These are phyloP conservation scores for Sebastiscus tertius DNA, from an alignment of 2,797 vertebrate genomes.

Conservation along the genomic window DNA sequence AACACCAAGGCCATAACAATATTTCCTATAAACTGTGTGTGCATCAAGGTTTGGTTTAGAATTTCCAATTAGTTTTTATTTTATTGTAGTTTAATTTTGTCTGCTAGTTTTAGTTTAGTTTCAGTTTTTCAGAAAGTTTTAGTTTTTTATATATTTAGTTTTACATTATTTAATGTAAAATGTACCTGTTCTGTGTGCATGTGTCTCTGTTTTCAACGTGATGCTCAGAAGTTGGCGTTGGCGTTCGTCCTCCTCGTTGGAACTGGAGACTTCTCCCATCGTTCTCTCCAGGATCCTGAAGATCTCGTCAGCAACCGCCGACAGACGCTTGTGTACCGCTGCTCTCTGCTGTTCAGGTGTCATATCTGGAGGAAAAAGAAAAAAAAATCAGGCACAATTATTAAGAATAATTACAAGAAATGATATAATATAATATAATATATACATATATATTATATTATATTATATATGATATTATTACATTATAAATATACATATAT, in stretches of 20 bases:
- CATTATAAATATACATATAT: too few relatives aligned
- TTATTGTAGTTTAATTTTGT: too few relatives aligned
- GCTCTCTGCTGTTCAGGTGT: constrained; percentile 25
- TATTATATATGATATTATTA: too few relatives aligned
- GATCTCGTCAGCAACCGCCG: constrained; percentile 32
- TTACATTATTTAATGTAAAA: not conserved
- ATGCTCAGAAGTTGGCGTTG: not conserved
- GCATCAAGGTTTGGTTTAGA: too few relatives aligned
- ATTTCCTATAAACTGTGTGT: not conserved
- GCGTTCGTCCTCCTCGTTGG: not conserved
- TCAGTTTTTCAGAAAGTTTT: too few relatives aligned
- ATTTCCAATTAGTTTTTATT: too few relatives aligned
- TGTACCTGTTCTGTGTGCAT: constrained; percentile 3
- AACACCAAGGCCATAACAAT: not conserved
- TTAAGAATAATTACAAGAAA: not conserved
- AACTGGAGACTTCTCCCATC: not conserved
- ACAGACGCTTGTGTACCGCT: not conserved
- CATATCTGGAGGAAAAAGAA: constrained; percentile 4
- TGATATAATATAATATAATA: too few relatives aligned
- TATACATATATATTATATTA: too few relatives aligned
- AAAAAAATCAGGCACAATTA: too few relatives aligned
- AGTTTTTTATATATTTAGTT: too few relatives aligned
- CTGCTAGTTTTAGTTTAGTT: too few relatives aligned
- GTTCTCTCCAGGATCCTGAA: constrained; percentile 27
- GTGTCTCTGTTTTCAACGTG: not conserved